Evolutionary conservation across 2,797 vertebrate species (phyloP), one percentile per base, ranked within the genome.

Genomic region (Aeoliscus strigatus): DNA sequence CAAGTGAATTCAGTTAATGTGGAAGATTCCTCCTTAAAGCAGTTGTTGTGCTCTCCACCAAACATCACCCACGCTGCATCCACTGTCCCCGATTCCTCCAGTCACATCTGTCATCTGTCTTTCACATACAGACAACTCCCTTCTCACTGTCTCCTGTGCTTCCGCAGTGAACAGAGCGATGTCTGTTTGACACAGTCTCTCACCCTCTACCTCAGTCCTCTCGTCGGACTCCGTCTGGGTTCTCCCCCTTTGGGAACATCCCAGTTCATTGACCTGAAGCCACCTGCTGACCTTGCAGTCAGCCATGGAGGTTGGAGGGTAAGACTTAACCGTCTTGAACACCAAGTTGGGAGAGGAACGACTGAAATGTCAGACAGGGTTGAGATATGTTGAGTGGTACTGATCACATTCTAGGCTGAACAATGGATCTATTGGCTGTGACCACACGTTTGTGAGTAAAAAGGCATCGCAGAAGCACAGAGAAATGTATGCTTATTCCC

Each of bases 31-130:
- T 36, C 15, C 18, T 50, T 24, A 32, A 59, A 41, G 6, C 17
- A 28, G 25, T 33, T 50, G 40, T 25, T 48, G n/a, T n/a, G 28
- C 38, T 34, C 15, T 12, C 17, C 27, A 43, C 26, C 29, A 10
- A 34, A 24, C 50, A 31, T 36, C 12, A 11, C 60, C 26, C 54
- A 37, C 41, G 11, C 5, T 11, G 32, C 16, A 14, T 39, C 42
- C 36, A 6, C 21, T 6, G 1, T 25, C 39, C 13, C 39, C 14
- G 1, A 2, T 6, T 58, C 54, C 63, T 2, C 39, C 51, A 72
- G 51, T 64, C 64, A 51, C 66, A 70, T 71, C 60, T 66, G 58
- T 74, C 55, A 52, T 2, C 41, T 12, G 54, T 45, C 43, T 46
- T 30, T 63, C 60, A 61, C 27, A 51, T 27, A 27, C 49, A 62